These are phyloP conservation scores for Muraenolepis orangiensis DNA, from an alignment of 2,797 vertebrate genomes.

Conservation along the genomic window DNA sequence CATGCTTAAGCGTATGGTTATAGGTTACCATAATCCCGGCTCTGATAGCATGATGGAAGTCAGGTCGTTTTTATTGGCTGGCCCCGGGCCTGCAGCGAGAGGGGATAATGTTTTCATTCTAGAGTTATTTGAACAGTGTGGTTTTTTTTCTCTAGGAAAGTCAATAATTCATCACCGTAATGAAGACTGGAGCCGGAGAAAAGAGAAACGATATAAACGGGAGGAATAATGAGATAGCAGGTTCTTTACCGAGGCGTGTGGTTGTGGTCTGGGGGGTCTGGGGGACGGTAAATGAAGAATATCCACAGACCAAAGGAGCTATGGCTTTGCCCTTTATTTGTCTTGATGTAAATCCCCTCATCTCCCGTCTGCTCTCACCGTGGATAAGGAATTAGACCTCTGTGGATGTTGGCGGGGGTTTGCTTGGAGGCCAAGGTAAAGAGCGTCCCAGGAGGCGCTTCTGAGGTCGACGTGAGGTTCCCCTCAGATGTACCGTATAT, in stretches of 20 bases:
- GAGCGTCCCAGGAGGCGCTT: conserved; percentile 36
- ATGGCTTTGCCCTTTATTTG: conserved; percentile 9
- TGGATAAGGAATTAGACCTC: conserved; percentile 49
- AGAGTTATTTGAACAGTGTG: conserved; percentile 71
- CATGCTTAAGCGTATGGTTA: conserved; percentile 48
- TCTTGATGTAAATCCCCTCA: conserved; percentile 37
- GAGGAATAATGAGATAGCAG: conserved; percentile 64
- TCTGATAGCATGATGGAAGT: conserved; percentile 73
- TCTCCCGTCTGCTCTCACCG: conserved; percentile 31
- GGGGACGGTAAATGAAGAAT: conserved; percentile 20
- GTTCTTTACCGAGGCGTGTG: conserved; percentile 39
- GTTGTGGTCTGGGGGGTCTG: conserved; percentile 36
- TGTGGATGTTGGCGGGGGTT: conserved; percentile 51
- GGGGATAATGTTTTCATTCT: conserved; percentile 74
- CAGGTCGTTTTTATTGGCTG: conserved; percentile 74
- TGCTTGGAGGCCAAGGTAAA: conserved; percentile 45
- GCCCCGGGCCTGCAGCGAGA: conserved; percentile 54
- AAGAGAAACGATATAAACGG: conserved; percentile 62
- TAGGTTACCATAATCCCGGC: conserved; percentile 48
- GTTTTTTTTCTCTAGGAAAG: conserved; percentile 72
- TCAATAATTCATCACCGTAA: conserved; percentile 76
- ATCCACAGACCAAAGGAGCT: conserved; percentile 26
- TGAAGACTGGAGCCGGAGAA: conserved; percentile 62
- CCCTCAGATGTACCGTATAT: conserved; percentile 17
- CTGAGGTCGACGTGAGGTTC: conserved; percentile 43